Conservation (phyloP, 2,888 invertebrate species). For the Drosophila macrospina region DNA sequence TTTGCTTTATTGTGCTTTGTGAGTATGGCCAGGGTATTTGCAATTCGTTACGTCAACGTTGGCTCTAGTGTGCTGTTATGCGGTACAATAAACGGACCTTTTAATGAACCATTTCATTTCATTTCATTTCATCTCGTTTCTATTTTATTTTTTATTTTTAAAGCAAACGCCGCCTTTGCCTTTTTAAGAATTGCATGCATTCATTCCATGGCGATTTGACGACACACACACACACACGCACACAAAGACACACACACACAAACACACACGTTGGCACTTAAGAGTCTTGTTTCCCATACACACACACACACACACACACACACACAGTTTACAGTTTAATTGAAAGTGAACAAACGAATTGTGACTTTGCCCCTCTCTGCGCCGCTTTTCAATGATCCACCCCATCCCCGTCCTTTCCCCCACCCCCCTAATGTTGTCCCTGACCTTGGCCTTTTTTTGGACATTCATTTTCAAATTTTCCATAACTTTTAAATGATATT, state of each 20-base stretch:
- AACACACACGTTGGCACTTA: slow-evolving; percentile 30
- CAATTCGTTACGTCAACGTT: slow-evolving; percentile 21
- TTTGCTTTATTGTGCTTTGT: not conserved
- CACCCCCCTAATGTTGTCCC: not conserved
- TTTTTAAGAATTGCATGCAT: slow-evolving; percentile 45
- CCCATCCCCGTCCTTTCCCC: not conserved
- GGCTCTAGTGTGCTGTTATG: slow-evolving; percentile 14
- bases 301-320: slow-evolving; percentile 11
- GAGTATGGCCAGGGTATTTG: slow-evolving; percentile 41
- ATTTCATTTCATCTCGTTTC: slow-evolving; percentile 27
- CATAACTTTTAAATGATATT: not conserved
- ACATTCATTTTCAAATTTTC: not conserved
- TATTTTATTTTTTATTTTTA: slow-evolving; percentile 42
- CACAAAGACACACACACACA: slow-evolving; percentile 8
- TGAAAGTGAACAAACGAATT: slow-evolving; percentile 53
- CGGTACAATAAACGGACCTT: slow-evolving; percentile 30
- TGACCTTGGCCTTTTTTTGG: slow-evolving; percentile 27
- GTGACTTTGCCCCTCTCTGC: slow-evolving; percentile 15
- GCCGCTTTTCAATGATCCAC: too few species aligned
- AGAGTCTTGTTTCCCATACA: slow-evolving; percentile 11
- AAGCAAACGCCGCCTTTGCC: slow-evolving; percentile 38
- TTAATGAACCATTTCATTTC: slow-evolving; percentile 47
- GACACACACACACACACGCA: slow-evolving; percentile 14
- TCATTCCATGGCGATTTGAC: slow-evolving; percentile 33
- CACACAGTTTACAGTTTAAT: slow-evolving; percentile 45